phyloP scores from a whole-genome alignment of 1,140 invertebrate genomes.

The Eupeodes corollae region DNA sequence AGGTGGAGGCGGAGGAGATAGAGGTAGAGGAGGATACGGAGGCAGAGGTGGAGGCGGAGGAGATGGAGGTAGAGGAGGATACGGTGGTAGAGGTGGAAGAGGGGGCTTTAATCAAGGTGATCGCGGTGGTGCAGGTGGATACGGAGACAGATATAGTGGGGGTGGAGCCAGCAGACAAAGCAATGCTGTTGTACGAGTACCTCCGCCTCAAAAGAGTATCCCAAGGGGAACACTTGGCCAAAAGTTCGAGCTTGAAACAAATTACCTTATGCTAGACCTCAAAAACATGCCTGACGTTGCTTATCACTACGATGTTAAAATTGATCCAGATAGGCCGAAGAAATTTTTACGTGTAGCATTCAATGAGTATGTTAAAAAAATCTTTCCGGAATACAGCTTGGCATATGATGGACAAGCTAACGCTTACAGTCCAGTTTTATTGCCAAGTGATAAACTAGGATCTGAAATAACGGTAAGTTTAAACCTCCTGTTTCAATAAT shows the following conservation, averaged over 20 bases:
- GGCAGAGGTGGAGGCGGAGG: background rate
- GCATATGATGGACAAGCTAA: slow-evolving; percentile 61
- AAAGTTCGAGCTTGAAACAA: slow-evolving; percentile 40
- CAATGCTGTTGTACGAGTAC: background rate
- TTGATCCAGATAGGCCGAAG: slow-evolving; percentile 42
- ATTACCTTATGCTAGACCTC: slow-evolving; percentile 45
- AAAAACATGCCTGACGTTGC: slow-evolving; percentile 34
- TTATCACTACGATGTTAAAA: slow-evolving; percentile 44
- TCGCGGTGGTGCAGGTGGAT: too few relatives aligned
- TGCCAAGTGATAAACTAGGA: too few relatives aligned
- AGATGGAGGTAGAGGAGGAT: background rate
- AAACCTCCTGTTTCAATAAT: too few relatives aligned
- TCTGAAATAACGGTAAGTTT: background rate
- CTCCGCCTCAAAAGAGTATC: slow-evolving; percentile 6
- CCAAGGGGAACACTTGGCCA: slow-evolving; percentile 37
- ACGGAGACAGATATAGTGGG: too few relatives aligned
- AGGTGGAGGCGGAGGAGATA: too few relatives aligned
- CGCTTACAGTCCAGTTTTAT: slow-evolving; percentile 10
- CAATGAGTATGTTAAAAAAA: slow-evolving; percentile 16
- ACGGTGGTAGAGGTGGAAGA: too few relatives aligned
- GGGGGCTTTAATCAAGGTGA: too few relatives aligned
- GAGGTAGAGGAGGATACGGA: background rate
- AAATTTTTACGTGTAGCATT: slow-evolving; percentile 35
- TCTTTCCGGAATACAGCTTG: slow-evolving; percentile 32
- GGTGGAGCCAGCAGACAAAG: too few relatives aligned